Evolutionary conservation across 1,140 invertebrate species (phyloP).

Genomic region (Teleopsis dalmanni): DNA sequence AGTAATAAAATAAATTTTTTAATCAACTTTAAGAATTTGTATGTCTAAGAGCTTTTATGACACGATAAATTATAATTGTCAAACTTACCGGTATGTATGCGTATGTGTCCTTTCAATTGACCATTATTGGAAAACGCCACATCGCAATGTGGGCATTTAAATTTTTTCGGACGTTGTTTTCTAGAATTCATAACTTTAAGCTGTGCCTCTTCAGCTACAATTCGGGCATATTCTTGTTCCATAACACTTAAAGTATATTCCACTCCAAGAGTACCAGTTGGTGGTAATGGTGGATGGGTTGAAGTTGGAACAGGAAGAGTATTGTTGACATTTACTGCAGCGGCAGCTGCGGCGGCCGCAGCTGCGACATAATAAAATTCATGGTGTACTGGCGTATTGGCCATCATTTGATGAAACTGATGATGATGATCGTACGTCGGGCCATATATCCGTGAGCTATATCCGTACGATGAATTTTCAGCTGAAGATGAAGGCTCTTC

Average conservation of each 20-base stretch:
- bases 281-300: not conserved
- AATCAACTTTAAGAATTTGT: too few relatives aligned
- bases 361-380: not conserved
- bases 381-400: not conserved
- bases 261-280: conserved; percentile 24
- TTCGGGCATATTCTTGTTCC: conserved; percentile 58
- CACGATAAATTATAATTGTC: too few relatives aligned
- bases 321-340: conserved; percentile 3
- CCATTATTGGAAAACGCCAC: conserved; percentile 90
- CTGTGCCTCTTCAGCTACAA: conserved; percentile 58
- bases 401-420: not conserved
- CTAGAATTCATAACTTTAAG: conserved; percentile 54
- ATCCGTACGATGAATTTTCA: conserved; percentile 14
- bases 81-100: conserved; percentile 77
- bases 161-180: conserved; percentile 80
- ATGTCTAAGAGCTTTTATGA: too few relatives aligned
- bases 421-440: not conserved
- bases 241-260: conserved; percentile 42
- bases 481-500: conserved; percentile 6
- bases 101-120: conserved; percentile 81
- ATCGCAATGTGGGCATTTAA: conserved; percentile 78
- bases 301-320: not conserved
- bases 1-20: too few relatives aligned
- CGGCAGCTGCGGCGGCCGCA: not conserved
- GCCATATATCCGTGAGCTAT: conserved; percentile 11